Evolutionary conservation across 2,888 invertebrate species (phyloP).

Genomic region (Drosophila mimetica): DNA sequence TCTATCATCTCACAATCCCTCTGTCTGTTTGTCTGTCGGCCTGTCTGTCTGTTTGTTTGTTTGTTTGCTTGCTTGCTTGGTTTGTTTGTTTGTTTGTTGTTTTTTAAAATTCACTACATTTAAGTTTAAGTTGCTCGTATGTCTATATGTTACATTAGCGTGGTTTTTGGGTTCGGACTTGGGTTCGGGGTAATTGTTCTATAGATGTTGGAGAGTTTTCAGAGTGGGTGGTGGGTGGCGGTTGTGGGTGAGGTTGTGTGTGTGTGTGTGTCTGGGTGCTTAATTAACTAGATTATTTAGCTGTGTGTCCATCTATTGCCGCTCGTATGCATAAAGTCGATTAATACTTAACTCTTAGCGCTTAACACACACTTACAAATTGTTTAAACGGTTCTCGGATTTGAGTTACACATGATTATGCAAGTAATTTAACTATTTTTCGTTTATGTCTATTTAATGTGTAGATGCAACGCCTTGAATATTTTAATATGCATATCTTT

Average conservation of each 20-base stretch:
- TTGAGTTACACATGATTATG: conserved; percentile 50
- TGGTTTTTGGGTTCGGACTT: conserved; percentile 41
- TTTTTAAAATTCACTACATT: conserved; percentile 65
- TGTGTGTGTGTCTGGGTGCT: conserved; percentile 49
- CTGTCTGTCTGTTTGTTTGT: conserved; percentile 30
- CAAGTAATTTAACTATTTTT: conserved; percentile 70
- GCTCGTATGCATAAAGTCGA: conserved; percentile 59
- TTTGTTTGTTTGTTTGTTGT: conserved; percentile 32
- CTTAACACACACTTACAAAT: conserved; percentile 70
- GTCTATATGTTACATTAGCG: conserved; percentile 68
- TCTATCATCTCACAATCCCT: conserved; percentile 6
- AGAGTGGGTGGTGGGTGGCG: conserved; percentile 25
- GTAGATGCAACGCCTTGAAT: conserved; percentile 59
- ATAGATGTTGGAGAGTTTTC: conserved; percentile 59
- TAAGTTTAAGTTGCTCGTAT: conserved; percentile 68
- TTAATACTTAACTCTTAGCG: conserved; percentile 76
- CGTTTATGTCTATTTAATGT: conserved; percentile 44
- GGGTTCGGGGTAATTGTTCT: conserved; percentile 71
- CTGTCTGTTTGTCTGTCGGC: conserved; percentile 19
- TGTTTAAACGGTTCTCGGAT: conserved; percentile 51
- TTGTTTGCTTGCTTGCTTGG: conserved; percentile 33
- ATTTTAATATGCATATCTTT: conserved; percentile 59
- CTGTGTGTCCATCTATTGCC: conserved; percentile 45
- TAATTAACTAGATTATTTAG: conserved; percentile 63
- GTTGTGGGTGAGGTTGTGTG: conserved; percentile 9